Conservation (phyloP, 2,888 invertebrate species). For the Meloe dianella region DNA sequence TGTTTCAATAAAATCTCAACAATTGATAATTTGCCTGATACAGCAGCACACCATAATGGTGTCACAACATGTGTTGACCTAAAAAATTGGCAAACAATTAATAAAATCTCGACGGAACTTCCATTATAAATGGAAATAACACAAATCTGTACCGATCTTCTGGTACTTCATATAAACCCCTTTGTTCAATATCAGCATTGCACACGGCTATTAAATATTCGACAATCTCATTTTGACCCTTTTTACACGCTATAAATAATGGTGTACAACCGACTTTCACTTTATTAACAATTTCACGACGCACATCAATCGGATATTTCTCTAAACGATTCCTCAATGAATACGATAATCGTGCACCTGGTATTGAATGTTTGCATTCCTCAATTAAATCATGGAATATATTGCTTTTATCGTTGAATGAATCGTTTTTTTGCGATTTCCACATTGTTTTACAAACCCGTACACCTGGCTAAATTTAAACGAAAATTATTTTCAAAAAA, state of each 20-base stretch:
- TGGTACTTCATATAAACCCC: constrained; percentile 82
- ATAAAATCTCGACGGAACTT: no score
- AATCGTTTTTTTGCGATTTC: constrained; percentile 51
- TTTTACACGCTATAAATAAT: constrained; percentile 78
- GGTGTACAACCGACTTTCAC: constrained; percentile 80
- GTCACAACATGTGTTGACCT: constrained; percentile 80
- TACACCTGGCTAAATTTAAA: no score
- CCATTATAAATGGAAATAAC: background rate
- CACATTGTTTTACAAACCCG: constrained; percentile 50
- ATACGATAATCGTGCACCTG: constrained; percentile 71
- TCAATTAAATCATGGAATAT: constrained; percentile 69
- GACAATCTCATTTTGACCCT: constrained; percentile 82
- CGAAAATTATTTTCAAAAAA: no score
- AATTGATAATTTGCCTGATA: constrained; percentile 79
- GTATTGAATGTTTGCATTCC: constrained; percentile 71
- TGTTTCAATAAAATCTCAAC: constrained; percentile 79
- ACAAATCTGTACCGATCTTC: constrained; percentile 70
- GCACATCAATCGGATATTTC: constrained; percentile 65
- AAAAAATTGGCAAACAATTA: constrained; percentile 31
- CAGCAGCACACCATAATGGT: constrained; percentile 92
- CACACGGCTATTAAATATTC: constrained; percentile 85
- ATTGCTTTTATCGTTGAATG: constrained; percentile 58
- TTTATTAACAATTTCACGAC: constrained; percentile 73
- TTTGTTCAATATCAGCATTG: constrained; percentile 83
- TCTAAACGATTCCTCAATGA: constrained; percentile 64